These are phyloP conservation scores for Neria commutata DNA, from an alignment of 2,888 invertebrate species.

Conservation along the genomic window DNA sequence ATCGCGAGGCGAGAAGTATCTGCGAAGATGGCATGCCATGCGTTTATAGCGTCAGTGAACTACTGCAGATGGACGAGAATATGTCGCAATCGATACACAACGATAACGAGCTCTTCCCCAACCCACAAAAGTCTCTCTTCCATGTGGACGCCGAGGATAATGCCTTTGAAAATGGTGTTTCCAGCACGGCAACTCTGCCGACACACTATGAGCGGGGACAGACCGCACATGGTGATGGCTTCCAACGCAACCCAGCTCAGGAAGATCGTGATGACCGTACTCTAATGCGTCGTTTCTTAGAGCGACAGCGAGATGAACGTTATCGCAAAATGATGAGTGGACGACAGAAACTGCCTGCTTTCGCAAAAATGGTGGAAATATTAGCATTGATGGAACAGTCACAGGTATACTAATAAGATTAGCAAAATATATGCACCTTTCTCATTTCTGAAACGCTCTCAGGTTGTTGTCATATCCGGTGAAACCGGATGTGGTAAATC, in stretches of 20 bases:
- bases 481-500: conserved; percentile 87
- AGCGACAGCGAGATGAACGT: conserved; percentile 67
- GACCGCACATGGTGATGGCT: conserved; percentile 65
- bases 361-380: conserved; percentile 73
- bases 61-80: conserved; percentile 73
- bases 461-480: conserved; percentile 72
- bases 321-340: conserved; percentile 71
- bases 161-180: conserved; percentile 42
- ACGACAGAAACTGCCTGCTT: conserved; percentile 75
- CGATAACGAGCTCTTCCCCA: conserved; percentile 65
- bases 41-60: conserved; percentile 74
- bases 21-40: conserved; percentile 74
- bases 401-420: conserved; percentile 62
- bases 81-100: conserved; percentile 68
- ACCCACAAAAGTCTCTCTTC: conserved; percentile 67
- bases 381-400: conserved; percentile 69
- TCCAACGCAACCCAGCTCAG: conserved; percentile 64
- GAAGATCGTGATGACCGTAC: conserved; percentile 68
- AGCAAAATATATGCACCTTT: too few species aligned
- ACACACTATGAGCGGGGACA: conserved; percentile 71
- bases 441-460: background rate
- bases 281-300: conserved; percentile 68
- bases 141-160: conserved; percentile 61
- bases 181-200: conserved; percentile 56
- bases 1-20: conserved; percentile 71